phyloP scores from a whole-genome alignment of 2,888 invertebrate genomes.

The Andrena fulva region DNA sequence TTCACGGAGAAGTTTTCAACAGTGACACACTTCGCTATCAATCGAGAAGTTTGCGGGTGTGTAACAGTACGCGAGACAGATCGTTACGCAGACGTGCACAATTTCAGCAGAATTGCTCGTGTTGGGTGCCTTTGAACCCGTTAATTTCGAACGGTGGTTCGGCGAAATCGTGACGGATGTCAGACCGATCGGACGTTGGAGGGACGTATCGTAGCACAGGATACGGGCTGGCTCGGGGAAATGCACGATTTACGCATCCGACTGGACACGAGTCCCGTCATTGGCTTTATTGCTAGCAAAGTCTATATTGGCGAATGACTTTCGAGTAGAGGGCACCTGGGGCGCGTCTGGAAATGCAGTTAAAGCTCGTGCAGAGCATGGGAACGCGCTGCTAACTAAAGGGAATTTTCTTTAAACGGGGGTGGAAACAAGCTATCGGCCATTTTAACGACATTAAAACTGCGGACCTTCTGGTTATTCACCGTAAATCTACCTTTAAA shows the following conservation, averaged over 20 bases:
- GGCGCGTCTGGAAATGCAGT: constrained; percentile 79
- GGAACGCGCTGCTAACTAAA: constrained; percentile 12
- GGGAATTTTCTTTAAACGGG: constrained; percentile 7
- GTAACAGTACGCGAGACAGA: constrained; percentile 39
- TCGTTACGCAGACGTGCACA: constrained; percentile 47
- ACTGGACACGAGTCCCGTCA: constrained; percentile 79
- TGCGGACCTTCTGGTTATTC: not conserved
- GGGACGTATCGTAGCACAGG: constrained; percentile 54
- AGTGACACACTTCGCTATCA: constrained; percentile 35
- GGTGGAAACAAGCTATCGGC: constrained; percentile 12
- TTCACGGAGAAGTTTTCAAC: constrained; percentile 32
- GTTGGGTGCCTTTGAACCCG: constrained; percentile 66
- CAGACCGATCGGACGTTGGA: constrained; percentile 64
- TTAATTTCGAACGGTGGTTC: constrained; percentile 65
- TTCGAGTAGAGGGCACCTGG: constrained; percentile 77
- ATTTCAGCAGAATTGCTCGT: constrained; percentile 58
- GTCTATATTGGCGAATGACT: constrained; percentile 78
- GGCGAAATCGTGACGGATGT: constrained; percentile 71
- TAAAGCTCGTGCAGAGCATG: constrained; percentile 66
- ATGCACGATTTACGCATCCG: constrained; percentile 79
- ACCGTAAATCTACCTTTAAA: too few species aligned
- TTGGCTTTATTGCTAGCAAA: constrained; percentile 82
- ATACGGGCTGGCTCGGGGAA: constrained; percentile 54
- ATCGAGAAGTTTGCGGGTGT: constrained; percentile 18
- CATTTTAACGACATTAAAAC: constrained; percentile 17